Evolutionary conservation across 2,888 invertebrate species (phyloP), one percentile per base, ranked within the genome.

Genomic region (Nectonema munidae): DNA sequence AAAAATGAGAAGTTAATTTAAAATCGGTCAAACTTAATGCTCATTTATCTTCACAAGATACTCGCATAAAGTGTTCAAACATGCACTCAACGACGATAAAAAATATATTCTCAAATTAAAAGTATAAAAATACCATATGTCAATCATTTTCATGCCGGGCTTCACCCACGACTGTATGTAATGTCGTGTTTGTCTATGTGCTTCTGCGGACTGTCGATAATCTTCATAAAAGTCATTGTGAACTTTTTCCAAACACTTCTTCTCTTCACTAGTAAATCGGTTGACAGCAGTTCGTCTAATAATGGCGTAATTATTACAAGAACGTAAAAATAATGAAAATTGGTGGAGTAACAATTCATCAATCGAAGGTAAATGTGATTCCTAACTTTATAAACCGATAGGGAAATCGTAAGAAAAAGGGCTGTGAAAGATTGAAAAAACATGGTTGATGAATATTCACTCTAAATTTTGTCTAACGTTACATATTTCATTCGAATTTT

Each of bases 81-180:
- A 9, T 9, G 6, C n/a, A 16, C 11, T 19, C 16, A 15, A 14
- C 19, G 3, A 28, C n/a, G n/a, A n/a, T n/a, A n/a, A n/a, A n/a
- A 15, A 18, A 6, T n/a, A 3, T 20, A 29, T 18, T 41, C 2
- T 6, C n/a, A 29, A 13, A 40, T 16, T 17, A 42, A 40, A 46
- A 38, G 40, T 19, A 16, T 37, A 38, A 14, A 42, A 44, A 39
- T 46, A 61, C 59, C 83, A 86, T 46, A 95, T 89, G 55, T 89
- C 68, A 48, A 86, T 81, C 86, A 99, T 89, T 0, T 72, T 75
- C 81, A 89, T 83, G 39, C 89, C 95, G 0, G 95, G 83, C 56
- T 83, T 81, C 30, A 95, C 75, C 67, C 71, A 81, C 40, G 69
- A 67, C 51, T 71, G 71, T 54, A 95, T 83, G 51, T 81, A 68